Evolutionary conservation across 1,140 invertebrate genomes (phyloP).

Genomic region (Ceratitis capitata): DNA sequence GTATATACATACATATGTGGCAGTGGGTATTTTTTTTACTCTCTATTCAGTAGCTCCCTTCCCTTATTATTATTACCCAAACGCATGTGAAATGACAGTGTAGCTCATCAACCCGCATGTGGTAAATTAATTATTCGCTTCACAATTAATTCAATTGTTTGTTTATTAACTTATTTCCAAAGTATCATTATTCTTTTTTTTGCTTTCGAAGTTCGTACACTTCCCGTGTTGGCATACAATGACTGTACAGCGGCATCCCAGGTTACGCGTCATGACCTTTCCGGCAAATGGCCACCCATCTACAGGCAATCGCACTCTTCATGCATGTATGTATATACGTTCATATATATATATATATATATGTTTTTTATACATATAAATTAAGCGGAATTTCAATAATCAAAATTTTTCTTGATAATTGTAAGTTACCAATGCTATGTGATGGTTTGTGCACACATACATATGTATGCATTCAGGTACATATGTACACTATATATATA

Average conservation of each 20-base stretch:
- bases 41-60: neutral
- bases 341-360: too few species aligned
- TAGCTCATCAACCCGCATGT: neutral
- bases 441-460: neutral
- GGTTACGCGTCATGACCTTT: conserved; percentile 1
- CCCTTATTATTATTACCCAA: too few species aligned
- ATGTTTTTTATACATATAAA: too few species aligned
- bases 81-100: too few species aligned
- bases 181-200: neutral
- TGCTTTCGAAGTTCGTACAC: neutral
- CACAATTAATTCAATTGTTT: conserved; percentile 37
- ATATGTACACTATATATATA: too few species aligned
- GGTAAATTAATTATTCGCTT: conserved; percentile 35
- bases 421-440: neutral
- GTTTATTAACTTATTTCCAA: conserved; percentile 32
- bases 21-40: neutral
- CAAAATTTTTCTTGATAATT: conserved; percentile 31
- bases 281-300: neutral
- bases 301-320: too few species aligned
- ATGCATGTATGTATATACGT: too few species aligned
- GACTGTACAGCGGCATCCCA: neutral
- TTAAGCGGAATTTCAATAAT: conserved; percentile 20
- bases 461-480: neutral
- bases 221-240: neutral
- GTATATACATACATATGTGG: neutral